Base-by-base conservation (phyloP, 2,888 invertebrate genomes). In the Philhelius pedissequus region DNA sequence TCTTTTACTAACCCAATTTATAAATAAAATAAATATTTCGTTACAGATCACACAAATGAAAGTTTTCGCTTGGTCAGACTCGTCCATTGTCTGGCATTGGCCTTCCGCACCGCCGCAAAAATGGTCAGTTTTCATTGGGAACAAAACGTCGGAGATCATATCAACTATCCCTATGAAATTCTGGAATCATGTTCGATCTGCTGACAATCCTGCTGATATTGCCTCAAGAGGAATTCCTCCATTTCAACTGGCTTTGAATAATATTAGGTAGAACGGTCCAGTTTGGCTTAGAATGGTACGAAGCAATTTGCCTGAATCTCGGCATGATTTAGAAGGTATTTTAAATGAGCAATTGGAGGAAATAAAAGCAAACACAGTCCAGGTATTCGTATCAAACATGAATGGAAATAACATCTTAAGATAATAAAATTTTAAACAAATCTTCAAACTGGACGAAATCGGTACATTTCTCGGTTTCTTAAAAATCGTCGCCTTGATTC, bases 81-180 rank as follows among this genome's bases (percentile, higher is more conserved):
- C 73, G 4, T 25, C 73, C 3, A 73, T 73, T 6, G 50, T 50
- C 0, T 13, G 62, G 1, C 60, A 73, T 62, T 73, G 73, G 60
- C 50, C 52, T 4, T 25, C 73, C 6, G 60, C 50, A 13, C 38
- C 60, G 15, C 71, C 71, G 2, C 58, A 70, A 58, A 70, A 48
- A 25, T 58, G 70, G 58, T 58, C 70, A 6, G 48, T 71, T 25
- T 71, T 71, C 4, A 27, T 60, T 35, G 45, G 35, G 4, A 58
- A 71, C 7, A 32, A 58, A 11, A 71, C 70, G 4, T 45, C 84
- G 13, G 71, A 86, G 52, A 86, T 87, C n/a, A n/a, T 81, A 1
- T 74, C 86, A 6, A 35, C 74, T 35, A 30, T 64, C 0, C 52
- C 74, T 13, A 1, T 30, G 4, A 64, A 30, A n/a, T 40, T 15